phyloP scores from a whole-genome alignment of 2,797 vertebrate genomes.

The Enteromius argenteus region DNA sequence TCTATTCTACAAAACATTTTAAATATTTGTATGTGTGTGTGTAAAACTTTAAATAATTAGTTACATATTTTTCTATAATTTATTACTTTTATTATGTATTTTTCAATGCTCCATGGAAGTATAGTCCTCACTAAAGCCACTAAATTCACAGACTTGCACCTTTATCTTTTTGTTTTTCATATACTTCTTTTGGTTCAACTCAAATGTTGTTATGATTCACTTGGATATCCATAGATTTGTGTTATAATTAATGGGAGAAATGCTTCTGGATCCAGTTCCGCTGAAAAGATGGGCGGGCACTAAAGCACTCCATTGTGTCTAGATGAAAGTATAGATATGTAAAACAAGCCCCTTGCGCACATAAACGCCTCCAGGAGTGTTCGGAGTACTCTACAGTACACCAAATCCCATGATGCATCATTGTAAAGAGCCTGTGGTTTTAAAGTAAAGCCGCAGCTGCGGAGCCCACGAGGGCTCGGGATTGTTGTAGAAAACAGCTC shows the following conservation, averaged over 20 bases:
- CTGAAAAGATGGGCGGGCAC: not conserved
- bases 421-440: conserved; percentile 25
- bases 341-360: conserved; percentile 25
- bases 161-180: not conserved
- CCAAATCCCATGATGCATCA: conserved; percentile 35
- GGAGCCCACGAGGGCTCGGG: not conserved
- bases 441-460: not conserved
- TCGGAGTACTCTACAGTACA: not conserved
- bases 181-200: not conserved
- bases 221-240: not conserved
- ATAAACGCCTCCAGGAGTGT: conserved; percentile 3
- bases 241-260: not conserved
- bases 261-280: not conserved
- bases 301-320: not conserved
- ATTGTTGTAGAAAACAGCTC: conserved; percentile 18
- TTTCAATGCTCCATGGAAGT: not conserved
- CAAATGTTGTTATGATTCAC: not conserved
- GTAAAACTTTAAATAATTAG: no score
- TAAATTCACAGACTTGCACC: not conserved
- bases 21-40: no score
- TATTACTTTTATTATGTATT: not conserved
- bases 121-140: not conserved
- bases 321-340: conserved; percentile 12
- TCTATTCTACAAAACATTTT: no score
- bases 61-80: not conserved